A percentile compares a stretch with the other conserved stretches of the same genome.
Conservation (phyloP, 1,140 invertebrate species). For the Contarinia nasturtii region DNA sequence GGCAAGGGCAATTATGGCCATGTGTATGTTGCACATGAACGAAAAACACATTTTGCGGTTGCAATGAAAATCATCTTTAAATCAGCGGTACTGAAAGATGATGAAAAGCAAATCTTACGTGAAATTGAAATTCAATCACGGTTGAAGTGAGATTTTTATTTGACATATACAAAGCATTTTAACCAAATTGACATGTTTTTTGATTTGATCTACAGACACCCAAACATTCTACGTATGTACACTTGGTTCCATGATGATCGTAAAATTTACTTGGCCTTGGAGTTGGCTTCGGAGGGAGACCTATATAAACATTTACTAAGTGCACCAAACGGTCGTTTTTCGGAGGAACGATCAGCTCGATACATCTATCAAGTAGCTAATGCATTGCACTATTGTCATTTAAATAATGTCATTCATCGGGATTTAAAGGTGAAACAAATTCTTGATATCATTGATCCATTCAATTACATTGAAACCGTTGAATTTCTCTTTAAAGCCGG, state of each 20-base stretch:
- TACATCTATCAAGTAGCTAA: constrained; percentile 78
- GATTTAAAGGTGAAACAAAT: no score
- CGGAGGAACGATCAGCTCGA: constrained; percentile 48
- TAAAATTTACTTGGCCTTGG: constrained; percentile 78
- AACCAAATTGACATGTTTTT: constrained; percentile 1
- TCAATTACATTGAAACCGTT: no score
- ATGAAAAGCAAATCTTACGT: constrained; percentile 63
- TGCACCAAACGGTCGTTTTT: constrained; percentile 44
- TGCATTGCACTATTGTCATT: constrained; percentile 80
- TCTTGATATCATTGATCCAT: no score
- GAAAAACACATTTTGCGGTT: constrained; percentile 61
- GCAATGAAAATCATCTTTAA: constrained; percentile 86
- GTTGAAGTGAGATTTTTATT: constrained; percentile 36
- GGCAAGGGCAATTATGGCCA: constrained; percentile 84
- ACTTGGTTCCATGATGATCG: constrained; percentile 85
- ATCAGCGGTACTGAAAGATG: constrained; percentile 57
- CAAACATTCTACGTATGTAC: constrained; percentile 71
- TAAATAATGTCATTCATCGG: constrained; percentile 76
- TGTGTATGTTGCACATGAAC: constrained; percentile 82
- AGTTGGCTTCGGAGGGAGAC: constrained; percentile 83
- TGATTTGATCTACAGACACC: constrained; percentile 44
- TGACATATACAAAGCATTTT: background rate
- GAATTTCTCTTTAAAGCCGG: no score
- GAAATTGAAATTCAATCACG: constrained; percentile 95
- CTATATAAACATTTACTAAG: constrained; percentile 59